Evolutionary conservation across 1,140 invertebrate species (phyloP).

Genomic region (Heliconius congener): DNA sequence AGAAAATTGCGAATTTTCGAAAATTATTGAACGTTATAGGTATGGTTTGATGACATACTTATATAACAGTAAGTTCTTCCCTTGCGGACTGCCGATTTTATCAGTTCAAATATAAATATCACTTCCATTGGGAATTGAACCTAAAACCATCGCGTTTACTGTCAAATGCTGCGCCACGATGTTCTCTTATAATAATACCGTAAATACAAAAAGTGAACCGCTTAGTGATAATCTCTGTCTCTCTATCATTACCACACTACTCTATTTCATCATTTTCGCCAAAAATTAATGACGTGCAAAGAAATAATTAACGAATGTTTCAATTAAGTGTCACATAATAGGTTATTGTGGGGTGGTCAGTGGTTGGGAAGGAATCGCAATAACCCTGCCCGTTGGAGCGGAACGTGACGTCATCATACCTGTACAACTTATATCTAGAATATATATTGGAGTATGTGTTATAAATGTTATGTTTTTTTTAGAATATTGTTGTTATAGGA

Average conservation of each 20-base stretch:
- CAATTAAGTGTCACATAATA: slow-evolving; percentile 56
- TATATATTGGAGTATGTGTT: not conserved
- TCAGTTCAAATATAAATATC: too few species aligned
- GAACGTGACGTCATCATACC: slow-evolving; percentile 39
- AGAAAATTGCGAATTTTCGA: too few species aligned
- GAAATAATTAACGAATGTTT: slow-evolving; percentile 45
- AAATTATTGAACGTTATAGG: too few species aligned
- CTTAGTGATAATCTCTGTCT: not conserved
- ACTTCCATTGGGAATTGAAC: too few species aligned
- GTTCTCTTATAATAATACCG: too few species aligned
- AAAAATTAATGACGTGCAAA: slow-evolving; percentile 34
- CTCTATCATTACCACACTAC: not conserved
- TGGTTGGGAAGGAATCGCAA: slow-evolving; percentile 51
- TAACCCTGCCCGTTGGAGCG: slow-evolving; percentile 47
- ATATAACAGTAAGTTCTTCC: too few species aligned
- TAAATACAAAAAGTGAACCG: not conserved
- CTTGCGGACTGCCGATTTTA: too few species aligned
- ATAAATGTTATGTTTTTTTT: not conserved
- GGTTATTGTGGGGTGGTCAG: slow-evolving; percentile 37
- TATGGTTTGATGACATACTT: too few species aligned
- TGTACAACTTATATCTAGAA: not conserved
- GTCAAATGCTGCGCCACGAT: too few species aligned
- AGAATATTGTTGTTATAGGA: not conserved
- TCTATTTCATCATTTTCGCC: not conserved
- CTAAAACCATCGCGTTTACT: too few species aligned